A percentile compares a stretch with the other conserved stretches of the same genome.
phyloP scores from a whole-genome alignment of 1,140 invertebrate species.

The Penaeus chinensis region DNA sequence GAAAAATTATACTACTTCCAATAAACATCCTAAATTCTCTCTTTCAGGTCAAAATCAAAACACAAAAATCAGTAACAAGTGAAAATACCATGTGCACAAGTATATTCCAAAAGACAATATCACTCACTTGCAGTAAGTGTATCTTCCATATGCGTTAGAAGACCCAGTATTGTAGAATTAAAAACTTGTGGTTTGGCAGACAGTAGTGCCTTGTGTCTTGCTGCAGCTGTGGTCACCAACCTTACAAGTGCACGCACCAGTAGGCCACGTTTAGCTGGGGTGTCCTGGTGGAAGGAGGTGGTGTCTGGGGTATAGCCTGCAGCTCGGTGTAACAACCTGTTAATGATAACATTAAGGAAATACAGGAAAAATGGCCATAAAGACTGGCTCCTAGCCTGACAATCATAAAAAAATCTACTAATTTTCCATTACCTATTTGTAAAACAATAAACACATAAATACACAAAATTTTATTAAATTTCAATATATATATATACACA shows the following conservation, averaged over 20 bases:
- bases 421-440: too few species aligned
- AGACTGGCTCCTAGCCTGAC: too few species aligned
- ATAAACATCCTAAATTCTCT: too few species aligned
- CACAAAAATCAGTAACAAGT: too few species aligned
- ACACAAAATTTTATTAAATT: not conserved
- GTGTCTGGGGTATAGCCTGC: constrained; percentile 72
- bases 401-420: too few species aligned
- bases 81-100: too few species aligned
- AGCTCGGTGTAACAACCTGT: constrained; percentile 74
- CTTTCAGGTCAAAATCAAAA: too few species aligned
- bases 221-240: constrained; percentile 74
- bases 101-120: not conserved
- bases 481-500: not conserved
- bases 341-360: too few species aligned
- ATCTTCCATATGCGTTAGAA: constrained; percentile 75
- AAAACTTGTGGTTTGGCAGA: constrained; percentile 72
- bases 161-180: constrained; percentile 70
- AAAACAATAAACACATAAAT: not conserved
- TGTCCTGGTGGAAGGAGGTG: constrained; percentile 65
- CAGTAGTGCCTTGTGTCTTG: constrained; percentile 71
- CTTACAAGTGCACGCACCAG: constrained; percentile 75
- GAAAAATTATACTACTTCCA: too few species aligned
- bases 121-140: constrained; percentile 72
- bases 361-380: too few species aligned
- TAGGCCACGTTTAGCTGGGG: constrained; percentile 71